These are phyloP conservation scores for Hanleya hanleyi DNA, from an alignment of 2,888 invertebrate species.

Conservation along the genomic window DNA sequence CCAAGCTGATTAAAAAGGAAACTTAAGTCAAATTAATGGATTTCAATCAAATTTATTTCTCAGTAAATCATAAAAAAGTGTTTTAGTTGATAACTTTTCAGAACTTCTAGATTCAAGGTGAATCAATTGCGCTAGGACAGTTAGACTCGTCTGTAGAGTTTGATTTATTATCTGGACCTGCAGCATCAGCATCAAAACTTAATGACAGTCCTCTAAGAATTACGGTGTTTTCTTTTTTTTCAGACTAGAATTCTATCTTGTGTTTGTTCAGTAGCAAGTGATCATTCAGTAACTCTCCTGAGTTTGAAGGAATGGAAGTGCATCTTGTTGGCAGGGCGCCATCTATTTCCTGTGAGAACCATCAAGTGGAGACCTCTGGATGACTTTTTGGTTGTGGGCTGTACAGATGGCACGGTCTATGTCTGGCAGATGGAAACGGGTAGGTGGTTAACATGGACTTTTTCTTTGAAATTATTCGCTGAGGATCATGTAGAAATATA, in stretches of 20 bases:
- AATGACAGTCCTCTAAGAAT: no score
- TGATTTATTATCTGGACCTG: no score
- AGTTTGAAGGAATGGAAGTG: constrained; percentile 95
- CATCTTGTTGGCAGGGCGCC: constrained; percentile 93
- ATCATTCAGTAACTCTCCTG: constrained; percentile 96
- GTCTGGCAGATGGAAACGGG: constrained; percentile 99
- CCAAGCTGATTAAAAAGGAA: no score
- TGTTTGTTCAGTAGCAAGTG: constrained; percentile 96
- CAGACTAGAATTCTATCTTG: constrained; percentile 94
- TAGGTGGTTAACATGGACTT: no score
- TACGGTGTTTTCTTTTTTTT: constrained; percentile 69
- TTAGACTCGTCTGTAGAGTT: background rate
- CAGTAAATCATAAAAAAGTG: no score
- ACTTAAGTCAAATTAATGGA: no score
- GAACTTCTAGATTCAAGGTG: no score
- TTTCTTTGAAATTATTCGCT: no score
- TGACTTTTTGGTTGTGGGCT: constrained; percentile 98
- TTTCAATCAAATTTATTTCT: no score
- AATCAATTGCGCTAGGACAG: constrained; percentile 10
- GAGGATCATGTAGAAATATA: no score
- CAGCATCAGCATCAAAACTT: no score
- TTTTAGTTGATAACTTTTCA: no score
- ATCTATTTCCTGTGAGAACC: constrained; percentile 94
- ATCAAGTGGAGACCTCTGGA: constrained; percentile 98
- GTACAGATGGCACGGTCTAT: constrained; percentile 97